These are phyloP conservation scores for Grus americana DNA, from an alignment of 2,113 vertebrate species.

Conservation along the genomic window DNA sequence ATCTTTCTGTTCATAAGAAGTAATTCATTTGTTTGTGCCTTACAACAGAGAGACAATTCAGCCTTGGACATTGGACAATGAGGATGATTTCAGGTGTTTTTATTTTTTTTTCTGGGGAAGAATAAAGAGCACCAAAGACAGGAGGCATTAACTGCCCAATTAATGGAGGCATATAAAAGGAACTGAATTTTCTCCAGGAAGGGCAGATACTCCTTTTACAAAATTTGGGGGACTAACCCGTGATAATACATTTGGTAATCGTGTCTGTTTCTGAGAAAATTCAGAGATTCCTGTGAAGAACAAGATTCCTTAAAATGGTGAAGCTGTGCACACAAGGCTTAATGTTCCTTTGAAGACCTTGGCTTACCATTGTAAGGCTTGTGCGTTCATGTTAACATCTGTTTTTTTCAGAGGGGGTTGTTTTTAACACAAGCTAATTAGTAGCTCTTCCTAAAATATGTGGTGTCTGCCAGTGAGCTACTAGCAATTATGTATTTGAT, in stretches of 20 bases:
- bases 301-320: neutral
- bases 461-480: neutral
- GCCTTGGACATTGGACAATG: neutral
- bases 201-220: neutral
- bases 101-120: neutral
- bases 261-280: neutral
- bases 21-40: neutral
- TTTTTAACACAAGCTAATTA: neutral
- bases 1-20: neutral
- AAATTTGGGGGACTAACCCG: neutral
- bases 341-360: neutral
- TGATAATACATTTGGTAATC: neutral
- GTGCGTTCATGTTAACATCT: neutral
- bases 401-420: accelerated
- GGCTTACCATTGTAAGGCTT: neutral
- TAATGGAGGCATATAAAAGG: neutral
- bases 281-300: neutral
- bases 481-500: neutral
- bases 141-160: neutral
- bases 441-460: neutral
- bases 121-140: neutral
- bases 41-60: neutral
- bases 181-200: neutral
- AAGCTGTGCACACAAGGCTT: neutral
- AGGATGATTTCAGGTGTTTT: neutral